Evolutionary conservation across 2,888 invertebrate genomes (phyloP).

Genomic region (Apodemia mormo): DNA sequence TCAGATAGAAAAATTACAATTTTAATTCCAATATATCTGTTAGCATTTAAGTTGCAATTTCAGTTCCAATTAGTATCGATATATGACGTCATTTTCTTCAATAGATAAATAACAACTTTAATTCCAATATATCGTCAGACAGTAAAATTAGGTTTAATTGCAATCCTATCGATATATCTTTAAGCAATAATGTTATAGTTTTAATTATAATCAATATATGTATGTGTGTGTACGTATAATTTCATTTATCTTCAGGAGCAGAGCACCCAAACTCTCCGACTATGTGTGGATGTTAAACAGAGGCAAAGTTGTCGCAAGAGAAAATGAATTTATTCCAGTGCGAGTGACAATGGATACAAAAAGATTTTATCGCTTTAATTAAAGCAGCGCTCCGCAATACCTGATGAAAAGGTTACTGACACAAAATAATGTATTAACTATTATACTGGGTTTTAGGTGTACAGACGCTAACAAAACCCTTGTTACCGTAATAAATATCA

Average conservation of each 20-base stretch:
- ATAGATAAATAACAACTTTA: too few relatives aligned
- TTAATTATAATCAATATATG: too few relatives aligned
- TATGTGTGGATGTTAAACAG: background rate
- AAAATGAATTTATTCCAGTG: conserved; percentile 16
- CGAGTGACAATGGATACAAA: conserved; percentile 16
- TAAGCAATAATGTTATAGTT: too few relatives aligned
- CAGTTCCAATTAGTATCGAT: too few relatives aligned
- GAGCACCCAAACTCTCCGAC: background rate
- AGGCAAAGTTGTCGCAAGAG: conserved; percentile 14
- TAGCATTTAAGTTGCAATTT: too few relatives aligned
- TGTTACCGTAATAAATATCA: conserved; percentile 2
- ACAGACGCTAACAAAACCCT: conserved; percentile 1
- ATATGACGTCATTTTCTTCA: too few relatives aligned
- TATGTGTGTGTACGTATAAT: too few relatives aligned
- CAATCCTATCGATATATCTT: too few relatives aligned
- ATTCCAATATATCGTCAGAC: too few relatives aligned
- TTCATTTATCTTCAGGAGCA: background rate
- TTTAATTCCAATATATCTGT: too few relatives aligned
- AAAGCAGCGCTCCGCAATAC: conserved; percentile 13
- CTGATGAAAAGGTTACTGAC: conserved; percentile 16
- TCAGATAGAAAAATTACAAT: too few relatives aligned
- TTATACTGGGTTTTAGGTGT: conserved; percentile 4
- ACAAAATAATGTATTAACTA: conserved; percentile 10
- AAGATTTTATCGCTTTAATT: conserved; percentile 17
- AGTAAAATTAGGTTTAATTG: too few relatives aligned